Evolutionary conservation across 2,888 invertebrate species (phyloP).

Genomic region (Myathropa florea): DNA sequence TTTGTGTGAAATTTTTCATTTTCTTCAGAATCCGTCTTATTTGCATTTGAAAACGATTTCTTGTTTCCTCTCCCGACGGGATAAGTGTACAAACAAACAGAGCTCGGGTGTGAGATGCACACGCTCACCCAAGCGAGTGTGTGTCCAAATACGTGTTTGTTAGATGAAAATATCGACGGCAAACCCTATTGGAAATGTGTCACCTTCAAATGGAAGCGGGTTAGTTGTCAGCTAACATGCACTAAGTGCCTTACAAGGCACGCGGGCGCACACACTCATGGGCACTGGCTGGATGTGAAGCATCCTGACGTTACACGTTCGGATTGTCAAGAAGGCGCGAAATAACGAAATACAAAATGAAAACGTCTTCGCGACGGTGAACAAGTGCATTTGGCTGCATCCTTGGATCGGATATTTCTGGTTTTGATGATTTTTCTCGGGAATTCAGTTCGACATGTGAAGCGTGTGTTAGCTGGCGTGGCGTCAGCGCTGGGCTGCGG

Average conservation of each 20-base stretch:
- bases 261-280: neutral
- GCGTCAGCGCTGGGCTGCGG: too few species aligned
- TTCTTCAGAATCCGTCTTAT: conserved; percentile 26
- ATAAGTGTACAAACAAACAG: neutral
- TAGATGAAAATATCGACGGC: conserved; percentile 11
- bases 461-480: too few species aligned
- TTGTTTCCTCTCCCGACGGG: conserved; percentile 5
- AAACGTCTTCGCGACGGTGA: too few species aligned
- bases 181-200: conserved; percentile 57
- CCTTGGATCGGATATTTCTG: conserved; percentile 5
- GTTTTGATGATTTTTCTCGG: conserved; percentile 19
- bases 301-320: conserved; percentile 26
- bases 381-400: conserved; percentile 7
- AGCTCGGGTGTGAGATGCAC: neutral
- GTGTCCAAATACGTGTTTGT: neutral
- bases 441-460: conserved; percentile 33
- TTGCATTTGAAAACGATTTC: conserved; percentile 49
- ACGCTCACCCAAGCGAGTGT: neutral
- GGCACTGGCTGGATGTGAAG: neutral
- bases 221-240: neutral
- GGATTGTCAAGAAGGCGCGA: conserved; percentile 57
- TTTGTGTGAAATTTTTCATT: neutral
- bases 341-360: conserved; percentile 28
- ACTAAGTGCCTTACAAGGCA: conserved; percentile 24
- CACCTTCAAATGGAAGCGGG: conserved; percentile 23